These are phyloP conservation scores for Edolisoma coerulescens DNA, from an alignment of 2,113 vertebrate species.

Conservation along the genomic window DNA sequence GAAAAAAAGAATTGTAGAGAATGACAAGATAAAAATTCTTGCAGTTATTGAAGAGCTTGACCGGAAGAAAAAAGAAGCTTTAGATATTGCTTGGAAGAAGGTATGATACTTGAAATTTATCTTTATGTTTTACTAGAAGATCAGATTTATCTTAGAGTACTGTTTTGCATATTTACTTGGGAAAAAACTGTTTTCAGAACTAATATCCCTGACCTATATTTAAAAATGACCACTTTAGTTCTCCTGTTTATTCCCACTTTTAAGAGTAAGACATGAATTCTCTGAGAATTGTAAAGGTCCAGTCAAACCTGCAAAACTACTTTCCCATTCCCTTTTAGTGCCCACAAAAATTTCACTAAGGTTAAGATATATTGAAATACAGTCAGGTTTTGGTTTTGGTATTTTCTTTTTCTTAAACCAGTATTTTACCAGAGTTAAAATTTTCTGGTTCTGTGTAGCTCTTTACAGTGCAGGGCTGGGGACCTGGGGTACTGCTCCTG, in stretches of 20 bases:
- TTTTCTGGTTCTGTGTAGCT: background rate
- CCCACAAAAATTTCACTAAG: background rate
- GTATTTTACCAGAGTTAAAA: background rate
- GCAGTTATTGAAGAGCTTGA: constrained; percentile 90
- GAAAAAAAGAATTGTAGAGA: constrained; percentile 93
- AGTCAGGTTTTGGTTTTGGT: background rate
- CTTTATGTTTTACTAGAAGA: background rate
- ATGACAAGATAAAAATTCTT: constrained; percentile 91
- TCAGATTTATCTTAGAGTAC: background rate
- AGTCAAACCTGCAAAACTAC: background rate
- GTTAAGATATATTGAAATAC: background rate
- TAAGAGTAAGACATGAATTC: background rate
- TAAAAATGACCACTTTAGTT: background rate
- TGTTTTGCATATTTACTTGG: background rate
- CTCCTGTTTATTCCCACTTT: background rate
- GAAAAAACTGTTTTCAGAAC: background rate
- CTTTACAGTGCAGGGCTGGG: background rate
- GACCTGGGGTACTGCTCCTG: background rate
- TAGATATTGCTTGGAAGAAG: constrained; percentile 94
- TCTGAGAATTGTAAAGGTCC: background rate
- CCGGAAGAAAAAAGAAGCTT: constrained; percentile 87
- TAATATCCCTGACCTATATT: background rate
- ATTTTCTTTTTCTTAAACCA: background rate
- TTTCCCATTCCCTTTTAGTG: background rate
- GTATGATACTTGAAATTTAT: constrained; percentile 59